Conservation (phyloP, 2,888 invertebrate genomes). For the Volucella bombylans region DNA sequence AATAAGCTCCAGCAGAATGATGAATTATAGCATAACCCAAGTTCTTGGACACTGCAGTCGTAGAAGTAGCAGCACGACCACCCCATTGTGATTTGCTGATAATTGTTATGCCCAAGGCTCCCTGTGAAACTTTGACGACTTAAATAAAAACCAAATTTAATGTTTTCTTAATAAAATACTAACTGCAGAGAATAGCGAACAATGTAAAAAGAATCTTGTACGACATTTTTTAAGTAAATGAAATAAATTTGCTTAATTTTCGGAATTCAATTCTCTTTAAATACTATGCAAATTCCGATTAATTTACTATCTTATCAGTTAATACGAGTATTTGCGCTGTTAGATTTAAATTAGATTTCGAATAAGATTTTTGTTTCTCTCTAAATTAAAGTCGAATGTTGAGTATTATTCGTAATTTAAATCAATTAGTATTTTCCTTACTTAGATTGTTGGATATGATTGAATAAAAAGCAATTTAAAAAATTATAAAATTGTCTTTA, state of each 20-base stretch:
- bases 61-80: slow-evolving; percentile 77
- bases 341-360: too few species aligned
- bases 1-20: slow-evolving; percentile 77
- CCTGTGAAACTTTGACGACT: slow-evolving; percentile 67
- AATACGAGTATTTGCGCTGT: too few species aligned
- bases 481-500: too few species aligned
- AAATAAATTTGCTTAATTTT: neutral
- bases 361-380: too few species aligned
- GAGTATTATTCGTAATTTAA: too few species aligned
- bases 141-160: neutral
- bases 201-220: slow-evolving; percentile 7
- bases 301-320: too few species aligned
- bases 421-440: too few species aligned
- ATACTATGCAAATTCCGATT: neutral
- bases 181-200: slow-evolving; percentile 17
- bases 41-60: slow-evolving; percentile 72
- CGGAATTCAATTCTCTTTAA: neutral
- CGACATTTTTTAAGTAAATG: neutral
- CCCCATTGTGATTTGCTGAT: slow-evolving; percentile 78
- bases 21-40: slow-evolving; percentile 78
- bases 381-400: too few species aligned
- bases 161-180: neutral
- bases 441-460: too few species aligned
- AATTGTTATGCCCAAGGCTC: slow-evolving; percentile 76
- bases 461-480: too few species aligned